Evolutionary conservation across 2,113 vertebrate species (phyloP), one percentile per base, ranked within the genome.

Genomic region (Phoxinus phoxinus): DNA sequence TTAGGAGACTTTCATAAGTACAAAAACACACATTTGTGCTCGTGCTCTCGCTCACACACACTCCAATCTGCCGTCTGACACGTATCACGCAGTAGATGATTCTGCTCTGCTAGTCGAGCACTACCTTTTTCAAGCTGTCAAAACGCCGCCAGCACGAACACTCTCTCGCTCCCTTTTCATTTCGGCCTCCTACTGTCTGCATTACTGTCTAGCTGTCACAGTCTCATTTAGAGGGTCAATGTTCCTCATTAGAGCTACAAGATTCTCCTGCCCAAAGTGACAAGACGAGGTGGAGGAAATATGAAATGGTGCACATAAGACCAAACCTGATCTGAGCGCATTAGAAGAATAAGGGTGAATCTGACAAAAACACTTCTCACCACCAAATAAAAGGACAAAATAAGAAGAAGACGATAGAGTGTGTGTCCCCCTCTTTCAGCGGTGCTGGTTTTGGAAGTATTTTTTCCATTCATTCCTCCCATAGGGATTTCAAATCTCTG

Each of bases 241-340:
- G 85, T 74, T 84, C 35, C 75, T 88, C 88, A 56, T 80, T 48
- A 78, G 59, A 48, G 63, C 65, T 88, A 44, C 76, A 37, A 35
- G 81, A 87, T 84, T 61, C 4, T 73, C 67, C 81, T 59, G 46
- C 88, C 61, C 86, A 61, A 83, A 88, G 73, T 48, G 37, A 87
- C 61, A 87, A 83, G 75, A 48, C 72, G 48, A 30, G 51, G 69
- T 72, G 48, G 63, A 82, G 3, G 23, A 5, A 89, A 77, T 44
- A 37, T 74, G 82, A 89, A 81, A 86, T 72, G 41, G 23, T 23
- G 73, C 75, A 87, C 58, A 11, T 37, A 59, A 30, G 69, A 65
- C 21, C 19, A 10, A 25, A 61, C 84, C 46, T 69, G 27, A 9
- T 82, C 86, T 59, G 32, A 51, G 32, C 9, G 12, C 32, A 37